Percentiles rank a stretch among this genome's conserved stretches.
These are phyloP conservation scores for Microctonus hyperodae DNA, from an alignment of 2,888 invertebrate genomes.

Conservation along the genomic window DNA sequence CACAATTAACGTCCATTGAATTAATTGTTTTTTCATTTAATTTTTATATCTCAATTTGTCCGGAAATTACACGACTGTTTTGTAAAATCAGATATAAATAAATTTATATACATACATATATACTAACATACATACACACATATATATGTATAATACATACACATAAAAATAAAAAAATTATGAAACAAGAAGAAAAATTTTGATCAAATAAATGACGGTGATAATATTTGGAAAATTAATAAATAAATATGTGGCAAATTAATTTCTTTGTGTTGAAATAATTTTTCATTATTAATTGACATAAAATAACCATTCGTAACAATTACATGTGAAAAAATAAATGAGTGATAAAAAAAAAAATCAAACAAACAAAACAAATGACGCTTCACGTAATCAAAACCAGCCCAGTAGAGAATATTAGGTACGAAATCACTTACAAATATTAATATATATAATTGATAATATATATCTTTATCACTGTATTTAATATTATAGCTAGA, in stretches of 20 bases:
- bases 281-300: too few species aligned
- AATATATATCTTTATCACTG: constrained; percentile 33
- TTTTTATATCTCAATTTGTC: neutral
- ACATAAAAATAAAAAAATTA: too few species aligned
- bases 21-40: neutral
- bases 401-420: constrained; percentile 62
- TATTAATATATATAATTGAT: constrained; percentile 26
- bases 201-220: neutral
- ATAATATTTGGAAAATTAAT: neutral
- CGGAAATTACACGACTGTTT: neutral
- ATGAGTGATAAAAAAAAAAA: constrained; percentile 30
- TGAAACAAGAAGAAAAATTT: neutral
- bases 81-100: neutral
- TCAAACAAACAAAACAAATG: constrained; percentile 40
- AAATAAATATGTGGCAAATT: neutral
- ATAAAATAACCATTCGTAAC: too few species aligned
- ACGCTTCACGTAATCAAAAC: constrained; percentile 61
- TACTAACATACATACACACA: neutral
- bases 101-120: neutral
- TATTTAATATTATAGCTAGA: constrained; percentile 30
- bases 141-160: neutral
- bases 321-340: constrained; percentile 23
- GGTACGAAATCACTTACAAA: constrained; percentile 59
- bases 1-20: constrained; percentile 1
- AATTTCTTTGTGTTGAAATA: constrained; percentile 34